A percentile compares a stretch with the other conserved stretches of the same genome.
These are phyloP conservation scores for Phyllotreta cruciferae DNA, from an alignment of 2,888 invertebrate species.

Conservation along the genomic window DNA sequence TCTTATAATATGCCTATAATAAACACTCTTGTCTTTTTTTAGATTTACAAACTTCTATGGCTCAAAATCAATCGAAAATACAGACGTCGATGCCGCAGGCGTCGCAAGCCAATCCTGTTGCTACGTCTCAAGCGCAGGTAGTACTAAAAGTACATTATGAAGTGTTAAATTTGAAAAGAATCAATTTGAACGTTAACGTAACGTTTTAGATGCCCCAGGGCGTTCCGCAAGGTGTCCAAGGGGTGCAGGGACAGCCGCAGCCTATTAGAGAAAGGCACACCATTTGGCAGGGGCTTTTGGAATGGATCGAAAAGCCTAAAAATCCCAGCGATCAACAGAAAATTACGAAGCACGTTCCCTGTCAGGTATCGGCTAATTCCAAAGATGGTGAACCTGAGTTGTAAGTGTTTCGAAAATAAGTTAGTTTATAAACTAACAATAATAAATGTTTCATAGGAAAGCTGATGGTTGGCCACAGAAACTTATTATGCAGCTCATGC, in stretches of 20 bases:
- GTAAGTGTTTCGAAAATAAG: slow-evolving; percentile 58
- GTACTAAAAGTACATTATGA: neutral
- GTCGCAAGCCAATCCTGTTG: slow-evolving; percentile 52
- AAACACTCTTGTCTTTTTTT: slow-evolving; percentile 27
- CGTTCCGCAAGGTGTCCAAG: slow-evolving; percentile 44
- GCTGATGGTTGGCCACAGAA: slow-evolving; percentile 94
- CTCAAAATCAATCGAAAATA: slow-evolving; percentile 51
- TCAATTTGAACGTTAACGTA: neutral
- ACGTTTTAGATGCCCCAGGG: slow-evolving; percentile 12
- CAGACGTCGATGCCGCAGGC: slow-evolving; percentile 51
- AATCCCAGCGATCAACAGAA: slow-evolving; percentile 78
- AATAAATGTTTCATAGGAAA: slow-evolving; percentile 64
- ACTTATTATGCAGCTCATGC: slow-evolving; percentile 93
- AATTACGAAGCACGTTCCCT: slow-evolving; percentile 75
- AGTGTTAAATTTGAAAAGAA: neutral
- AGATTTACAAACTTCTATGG: slow-evolving; percentile 57
- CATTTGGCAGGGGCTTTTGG: slow-evolving; percentile 76
- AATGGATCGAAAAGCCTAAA: slow-evolving; percentile 93
- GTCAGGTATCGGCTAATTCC: slow-evolving; percentile 75
- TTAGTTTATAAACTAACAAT: slow-evolving; percentile 8
- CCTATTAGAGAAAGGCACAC: slow-evolving; percentile 64
- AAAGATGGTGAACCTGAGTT: slow-evolving; percentile 90
- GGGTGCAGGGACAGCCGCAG: slow-evolving; percentile 56
- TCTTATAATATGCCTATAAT: neutral
- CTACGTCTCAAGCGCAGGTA: slow-evolving; percentile 55